Conservation (phyloP, 2,888 invertebrate genomes). For the Drosophila barbarae region DNA sequence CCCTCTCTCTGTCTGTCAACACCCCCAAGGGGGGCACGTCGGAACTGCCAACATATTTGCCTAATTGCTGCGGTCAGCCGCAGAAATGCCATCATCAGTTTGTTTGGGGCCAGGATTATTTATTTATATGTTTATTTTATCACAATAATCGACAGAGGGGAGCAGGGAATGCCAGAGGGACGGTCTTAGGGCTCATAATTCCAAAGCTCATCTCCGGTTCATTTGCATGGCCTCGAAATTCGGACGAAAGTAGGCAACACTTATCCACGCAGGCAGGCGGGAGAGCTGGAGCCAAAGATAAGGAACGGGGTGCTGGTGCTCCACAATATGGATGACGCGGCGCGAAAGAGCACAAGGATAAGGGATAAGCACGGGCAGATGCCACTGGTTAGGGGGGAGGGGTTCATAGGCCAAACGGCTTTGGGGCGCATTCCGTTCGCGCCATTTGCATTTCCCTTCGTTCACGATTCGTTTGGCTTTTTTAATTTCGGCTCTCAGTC, state of each 20-base stretch:
- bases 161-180: not conserved
- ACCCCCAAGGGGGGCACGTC: slow-evolving; percentile 1
- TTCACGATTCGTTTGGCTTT: slow-evolving; percentile 17
- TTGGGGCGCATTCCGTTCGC: slow-evolving; percentile 44
- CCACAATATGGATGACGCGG: not conserved
- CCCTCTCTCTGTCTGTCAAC: slow-evolving; percentile 23
- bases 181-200: slow-evolving; percentile 45
- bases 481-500: slow-evolving; percentile 29
- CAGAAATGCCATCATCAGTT: slow-evolving; percentile 42
- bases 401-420: slow-evolving; percentile 14
- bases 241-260: slow-evolving; percentile 50
- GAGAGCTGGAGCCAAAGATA: not conserved
- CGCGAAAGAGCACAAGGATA: not conserved
- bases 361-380: not conserved
- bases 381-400: not conserved
- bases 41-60: slow-evolving; percentile 32
- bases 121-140: slow-evolving; percentile 56
- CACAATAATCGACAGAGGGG: slow-evolving; percentile 17
- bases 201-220: slow-evolving; percentile 48
- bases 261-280: slow-evolving; percentile 39
- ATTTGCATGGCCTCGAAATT: slow-evolving; percentile 44
- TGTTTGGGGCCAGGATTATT: slow-evolving; percentile 49
- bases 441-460: slow-evolving; percentile 53
- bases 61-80: slow-evolving; percentile 65
- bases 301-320: not conserved